These are phyloP conservation scores for Hymenopus coronatus DNA, from an alignment of 2,888 invertebrate species.

Conservation along the genomic window DNA sequence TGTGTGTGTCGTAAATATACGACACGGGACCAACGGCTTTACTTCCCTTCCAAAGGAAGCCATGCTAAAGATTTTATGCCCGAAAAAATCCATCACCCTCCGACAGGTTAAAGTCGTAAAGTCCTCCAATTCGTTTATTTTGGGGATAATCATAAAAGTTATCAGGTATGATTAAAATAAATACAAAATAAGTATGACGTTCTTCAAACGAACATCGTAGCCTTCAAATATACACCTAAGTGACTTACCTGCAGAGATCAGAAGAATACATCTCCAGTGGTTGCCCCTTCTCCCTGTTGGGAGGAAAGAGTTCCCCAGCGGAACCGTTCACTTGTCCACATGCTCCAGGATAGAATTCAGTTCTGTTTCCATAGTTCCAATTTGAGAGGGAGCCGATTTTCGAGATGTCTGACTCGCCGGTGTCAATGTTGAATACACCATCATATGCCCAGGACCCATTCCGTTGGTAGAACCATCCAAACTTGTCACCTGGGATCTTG, in stretches of 20 bases:
- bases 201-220: not conserved
- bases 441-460: slow-evolving; percentile 72
- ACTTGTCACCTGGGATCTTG: slow-evolving; percentile 63
- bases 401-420: slow-evolving; percentile 60
- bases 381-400: slow-evolving; percentile 65
- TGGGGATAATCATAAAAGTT: not conserved
- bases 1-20: too few species aligned
- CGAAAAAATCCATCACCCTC: too few species aligned
- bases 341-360: slow-evolving; percentile 50
- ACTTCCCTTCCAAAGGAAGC: too few species aligned
- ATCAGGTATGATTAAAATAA: not conserved
- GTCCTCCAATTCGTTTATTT: not conserved
- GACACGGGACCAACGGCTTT: too few species aligned
- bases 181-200: too few species aligned
- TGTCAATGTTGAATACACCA: slow-evolving; percentile 73
- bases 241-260: slow-evolving; percentile 65
- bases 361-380: slow-evolving; percentile 68
- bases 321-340: slow-evolving; percentile 68
- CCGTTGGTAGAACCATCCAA: slow-evolving; percentile 85
- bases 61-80: too few species aligned
- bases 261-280: slow-evolving; percentile 66
- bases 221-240: not conserved
- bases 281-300: slow-evolving; percentile 57
- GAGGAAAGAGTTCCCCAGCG: slow-evolving; percentile 77
- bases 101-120: too few species aligned